Evolutionary conservation across 1,140 invertebrate species (phyloP).

Genomic region (Colletes gigas): DNA sequence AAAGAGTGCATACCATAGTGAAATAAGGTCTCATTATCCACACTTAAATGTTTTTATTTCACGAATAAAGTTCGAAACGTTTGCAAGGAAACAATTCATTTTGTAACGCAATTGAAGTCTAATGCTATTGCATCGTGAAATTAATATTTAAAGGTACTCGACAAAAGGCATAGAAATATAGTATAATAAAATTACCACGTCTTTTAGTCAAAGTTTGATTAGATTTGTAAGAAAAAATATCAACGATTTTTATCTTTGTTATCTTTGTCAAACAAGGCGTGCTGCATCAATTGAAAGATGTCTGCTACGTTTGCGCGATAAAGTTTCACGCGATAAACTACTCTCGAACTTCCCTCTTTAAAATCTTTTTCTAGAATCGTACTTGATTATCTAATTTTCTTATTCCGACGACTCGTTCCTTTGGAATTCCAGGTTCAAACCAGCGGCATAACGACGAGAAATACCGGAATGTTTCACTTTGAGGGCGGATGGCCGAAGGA

Average conservation of each 20-base stretch:
- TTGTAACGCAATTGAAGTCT: no score
- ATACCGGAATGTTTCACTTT: slow-evolving; percentile 91
- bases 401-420: not conserved
- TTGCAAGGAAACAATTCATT: no score
- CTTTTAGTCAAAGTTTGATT: no score
- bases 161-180: no score
- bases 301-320: not conserved
- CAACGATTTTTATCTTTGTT: no score
- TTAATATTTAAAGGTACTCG: no score
- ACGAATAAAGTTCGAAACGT: not conserved
- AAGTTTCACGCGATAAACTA: not conserved
- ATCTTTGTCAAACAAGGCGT: no score
- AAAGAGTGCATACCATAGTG: not conserved
- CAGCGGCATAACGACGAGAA: slow-evolving; percentile 86
- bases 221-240: no score
- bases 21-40: not conserved
- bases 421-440: slow-evolving; percentile 82
- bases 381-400: not conserved
- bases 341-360: not conserved
- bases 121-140: no score
- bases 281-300: not conserved
- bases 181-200: no score
- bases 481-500: slow-evolving; percentile 99
- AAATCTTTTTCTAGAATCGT: not conserved
- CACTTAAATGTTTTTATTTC: not conserved